Base-by-base conservation (phyloP, 2,888 invertebrate species). In the Sinopyrophorus schimmeli region DNA sequence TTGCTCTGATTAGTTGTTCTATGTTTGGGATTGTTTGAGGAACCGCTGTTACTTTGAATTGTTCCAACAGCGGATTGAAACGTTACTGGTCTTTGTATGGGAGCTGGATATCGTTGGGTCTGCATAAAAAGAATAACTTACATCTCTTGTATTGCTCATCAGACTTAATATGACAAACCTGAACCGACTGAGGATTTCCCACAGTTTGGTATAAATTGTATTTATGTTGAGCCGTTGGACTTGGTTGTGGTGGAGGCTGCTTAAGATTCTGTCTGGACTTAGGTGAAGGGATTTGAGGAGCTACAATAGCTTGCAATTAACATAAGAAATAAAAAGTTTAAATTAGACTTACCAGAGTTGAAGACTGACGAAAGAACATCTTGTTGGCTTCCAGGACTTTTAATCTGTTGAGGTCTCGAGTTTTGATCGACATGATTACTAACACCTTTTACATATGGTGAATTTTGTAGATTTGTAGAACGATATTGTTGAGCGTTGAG, bases 401-500 rank as follows among this genome's bases (percentile, higher is more conserved):
- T 82, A 39, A 82, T 72, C 65, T 80, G 80, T 64, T 78, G 79
- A 42, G 72, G 70, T 41, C 74, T 60, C 18, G 67, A 65, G 47
- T 61, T 61, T 53, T 68, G 62, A 53, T 65, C 67, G 40, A 66
- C 63, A 52, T 66, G 67, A 27, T 70, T 70, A 38, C 64, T 66
- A 52, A 70, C 65, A 20, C 69, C 64, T 55, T 71, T 74, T 63
- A 73, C 66, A 57, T 72, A 74, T 1, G 58, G 58, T 5, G 78
- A 76, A 52, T 73, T 75, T 6, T 78, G 78, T 62, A 80, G 74
- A 51, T 80, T 78, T 1, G 77, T 80, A 62, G 81, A 82, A 46
- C 82, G 80, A 70, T 78, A 83, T 68, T 83, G 84, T 58, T 77
- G 74, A 4, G 80, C 80, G 50, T 80, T 79, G 20, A 75, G 69